phyloP scores from a whole-genome alignment of 1,140 invertebrate genomes.

The Calliphora vicina region DNA sequence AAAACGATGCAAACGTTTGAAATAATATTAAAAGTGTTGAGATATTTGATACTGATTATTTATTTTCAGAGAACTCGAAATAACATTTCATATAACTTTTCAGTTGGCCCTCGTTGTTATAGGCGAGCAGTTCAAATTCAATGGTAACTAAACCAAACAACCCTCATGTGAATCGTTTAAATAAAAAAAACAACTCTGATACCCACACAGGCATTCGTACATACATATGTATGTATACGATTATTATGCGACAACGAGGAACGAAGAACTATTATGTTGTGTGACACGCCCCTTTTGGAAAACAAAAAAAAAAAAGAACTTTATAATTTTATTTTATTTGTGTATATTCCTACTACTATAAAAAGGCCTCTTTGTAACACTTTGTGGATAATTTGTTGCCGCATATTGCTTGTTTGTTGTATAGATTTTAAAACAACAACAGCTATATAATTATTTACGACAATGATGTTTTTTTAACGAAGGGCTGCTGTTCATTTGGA shows the following conservation, averaged over 20 bases:
- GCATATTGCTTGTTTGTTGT: neutral
- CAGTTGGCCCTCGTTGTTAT: too few relatives aligned
- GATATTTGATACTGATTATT: too few relatives aligned
- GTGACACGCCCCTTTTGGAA: neutral
- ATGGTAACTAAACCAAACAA: neutral
- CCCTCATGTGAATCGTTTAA: slow-evolving; percentile 1
- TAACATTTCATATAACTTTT: too few relatives aligned
- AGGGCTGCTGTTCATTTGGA: neutral
- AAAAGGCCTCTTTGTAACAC: slow-evolving; percentile 11
- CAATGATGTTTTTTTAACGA: neutral
- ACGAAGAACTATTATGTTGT: neutral
- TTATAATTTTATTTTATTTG: neutral
- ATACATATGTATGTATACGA: neutral
- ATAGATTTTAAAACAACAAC: neutral
- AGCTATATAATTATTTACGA: neutral
- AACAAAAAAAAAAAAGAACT: neutral
- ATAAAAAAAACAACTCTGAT: neutral
- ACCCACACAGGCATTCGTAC: neutral
- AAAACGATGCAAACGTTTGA: too few relatives aligned
- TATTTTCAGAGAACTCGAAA: too few relatives aligned
- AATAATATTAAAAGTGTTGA: too few relatives aligned
- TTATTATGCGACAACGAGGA: neutral
- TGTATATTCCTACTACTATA: neutral
- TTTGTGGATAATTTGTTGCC: slow-evolving; percentile 37
- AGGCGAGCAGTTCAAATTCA: too few relatives aligned